Base-by-base conservation (phyloP, 1,140 invertebrate genomes). In the Gryllus bimaculatus region DNA sequence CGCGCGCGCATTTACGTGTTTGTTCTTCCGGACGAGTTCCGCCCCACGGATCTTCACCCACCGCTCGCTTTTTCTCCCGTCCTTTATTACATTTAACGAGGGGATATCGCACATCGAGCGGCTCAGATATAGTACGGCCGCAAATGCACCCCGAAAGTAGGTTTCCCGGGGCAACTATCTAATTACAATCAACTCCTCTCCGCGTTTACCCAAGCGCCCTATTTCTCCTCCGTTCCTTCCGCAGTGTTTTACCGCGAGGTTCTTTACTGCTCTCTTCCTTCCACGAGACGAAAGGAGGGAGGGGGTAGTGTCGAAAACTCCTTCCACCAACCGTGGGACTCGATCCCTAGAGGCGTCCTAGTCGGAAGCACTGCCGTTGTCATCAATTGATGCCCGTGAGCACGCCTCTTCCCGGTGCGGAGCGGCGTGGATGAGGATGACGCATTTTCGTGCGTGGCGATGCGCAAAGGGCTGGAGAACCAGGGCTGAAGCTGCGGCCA, bases 171-270 rank as follows among this genome's bases (percentile, higher is more conserved):
- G 54, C 54, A 66, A 66, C 54, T 66, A 66, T 66, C 54, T 66
- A 66, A 66, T 66, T 66, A 66, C 54, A 66, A 66, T 66, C 54
- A 66, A 66, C 54, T 66, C 54, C 54, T 66, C 54, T 66, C 54
- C 54, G 54, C 54, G 18, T 66, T 66, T 66, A 66, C 10, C 54
- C 54, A 18, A 66, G 54, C 10, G 54, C 54, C 18, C 10, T 66
- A 66, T 66, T 66, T 66, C 54, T 66, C 0, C 54, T 66, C 26
- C 10, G 54, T 66, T 13, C 54, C 54, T 66, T 18, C 26, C 26
- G 26, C 54, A 66, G 54, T 66, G 54, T 66, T 66, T 66, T 66
- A 18, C 18, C 10, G 54, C 10, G 18, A 13, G 10, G 18, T 66
- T 66, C 54, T 66, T 66, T 66, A 66, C 18, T 10, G 54, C 26